Evolutionary conservation across 2,797 vertebrate genomes (phyloP).

Genomic region (Merluccius polli): DNA sequence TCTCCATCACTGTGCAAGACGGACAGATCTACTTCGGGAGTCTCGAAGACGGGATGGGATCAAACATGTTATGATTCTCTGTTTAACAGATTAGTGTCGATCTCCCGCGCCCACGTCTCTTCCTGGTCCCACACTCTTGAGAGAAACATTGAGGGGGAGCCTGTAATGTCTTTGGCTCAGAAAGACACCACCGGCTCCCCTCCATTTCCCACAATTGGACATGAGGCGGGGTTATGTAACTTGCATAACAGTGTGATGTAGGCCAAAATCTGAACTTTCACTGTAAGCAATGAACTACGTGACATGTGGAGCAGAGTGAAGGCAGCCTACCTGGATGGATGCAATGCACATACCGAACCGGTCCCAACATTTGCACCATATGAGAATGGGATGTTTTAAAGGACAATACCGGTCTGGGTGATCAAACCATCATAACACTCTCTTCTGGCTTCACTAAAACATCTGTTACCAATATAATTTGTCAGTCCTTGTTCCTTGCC

Average conservation of each 20-base stretch:
- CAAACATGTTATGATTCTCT: not conserved
- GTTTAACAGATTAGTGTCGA: slow-evolving; percentile 8
- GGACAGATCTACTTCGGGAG: slow-evolving; percentile 21
- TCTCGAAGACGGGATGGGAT: slow-evolving; percentile 15
- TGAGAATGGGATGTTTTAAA: not conserved
- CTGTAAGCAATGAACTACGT: not conserved
- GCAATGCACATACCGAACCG: not conserved
- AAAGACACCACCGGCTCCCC: not conserved
- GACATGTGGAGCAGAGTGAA: not conserved
- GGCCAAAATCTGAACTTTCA: not conserved
- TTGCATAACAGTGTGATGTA: not conserved
- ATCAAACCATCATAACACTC: no score
- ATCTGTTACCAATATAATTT: no score
- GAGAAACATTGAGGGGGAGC: not conserved
- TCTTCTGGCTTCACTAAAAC: no score
- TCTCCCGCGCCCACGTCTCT: not conserved
- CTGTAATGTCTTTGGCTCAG: not conserved
- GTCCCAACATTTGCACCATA: not conserved
- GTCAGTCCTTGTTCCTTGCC: no score
- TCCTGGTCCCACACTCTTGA: not conserved
- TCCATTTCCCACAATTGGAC: no score
- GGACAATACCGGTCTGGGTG: no score
- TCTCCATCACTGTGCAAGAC: slow-evolving; percentile 32
- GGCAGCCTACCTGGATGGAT: not conserved
- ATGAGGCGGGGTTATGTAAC: not conserved